Evolutionary conservation across 2,888 invertebrate genomes (phyloP), one percentile per base, ranked within the genome.

Genomic region (Dastarcus helophoroides): DNA sequence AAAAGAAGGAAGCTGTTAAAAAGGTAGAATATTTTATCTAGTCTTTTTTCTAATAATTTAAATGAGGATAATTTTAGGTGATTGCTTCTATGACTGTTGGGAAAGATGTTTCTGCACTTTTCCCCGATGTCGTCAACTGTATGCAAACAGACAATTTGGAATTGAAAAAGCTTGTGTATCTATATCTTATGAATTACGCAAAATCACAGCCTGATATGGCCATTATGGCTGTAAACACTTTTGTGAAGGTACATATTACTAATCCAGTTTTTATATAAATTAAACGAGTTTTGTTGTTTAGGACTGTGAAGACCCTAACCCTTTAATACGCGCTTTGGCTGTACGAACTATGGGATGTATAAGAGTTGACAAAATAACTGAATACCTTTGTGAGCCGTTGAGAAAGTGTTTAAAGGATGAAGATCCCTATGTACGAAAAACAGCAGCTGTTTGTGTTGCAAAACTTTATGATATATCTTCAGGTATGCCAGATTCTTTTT

Each of bases 1-100:
- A 98, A 68, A 97, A 97, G 62, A 88, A 95, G 58, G 98, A 98
- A 65, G 98, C 98, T 28, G 97, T 98, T 1, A 98, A 99, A 63
- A 98, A 99, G 75, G 95, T 93, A 63, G n/a, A 11, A 19, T 6
- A 19, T 12, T 12, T 33, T 15, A 12, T 1, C n/a, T 17, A 7
- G 1, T 9, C 4, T 4, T 9, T 11, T 4, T 24, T 2, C 3
- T 25, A 26, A 14, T 21, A 8, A 9, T 26, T 32, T 26, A 9
- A 7, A 14, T 13, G 2, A 15, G 4, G 9, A 10, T 11, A 22
- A 11, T 40, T 58, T 32, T 47, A 94, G 82, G 97, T 98, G 11
- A 98, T 98, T 56, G 98, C 98, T 13, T 94, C 94, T 38, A 98
- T 99, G 98, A 98, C 98, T 4, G 98, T 99, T 12, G 98, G 98